A percentile compares a stretch with the other conserved stretches of the same genome.
These are phyloP conservation scores for Strix aluco DNA, from an alignment of 2,113 vertebrate species.

Conservation along the genomic window DNA sequence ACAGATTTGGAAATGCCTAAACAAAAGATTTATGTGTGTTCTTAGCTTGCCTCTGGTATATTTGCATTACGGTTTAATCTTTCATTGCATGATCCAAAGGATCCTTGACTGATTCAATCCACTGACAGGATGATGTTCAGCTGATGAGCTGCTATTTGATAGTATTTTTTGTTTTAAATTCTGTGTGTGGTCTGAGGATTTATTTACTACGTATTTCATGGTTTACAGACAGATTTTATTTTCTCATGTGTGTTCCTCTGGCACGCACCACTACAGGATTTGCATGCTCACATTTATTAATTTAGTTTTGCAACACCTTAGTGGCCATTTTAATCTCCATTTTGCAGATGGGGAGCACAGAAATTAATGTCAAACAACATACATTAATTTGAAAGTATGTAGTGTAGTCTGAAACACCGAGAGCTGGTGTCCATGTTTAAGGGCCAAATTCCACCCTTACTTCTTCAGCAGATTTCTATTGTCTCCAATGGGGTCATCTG, in stretches of 20 bases:
- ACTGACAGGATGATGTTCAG: conserved; percentile 13
- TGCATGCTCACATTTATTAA: background rate
- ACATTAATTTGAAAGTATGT: background rate
- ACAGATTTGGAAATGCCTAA: conserved; percentile 45
- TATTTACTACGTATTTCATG: conserved; percentile 17
- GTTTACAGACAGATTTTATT: conserved; percentile 33
- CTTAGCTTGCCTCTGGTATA: conserved; percentile 19
- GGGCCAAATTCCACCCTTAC: background rate
- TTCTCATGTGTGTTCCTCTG: conserved; percentile 27
- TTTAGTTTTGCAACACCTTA: conserved; percentile 21
- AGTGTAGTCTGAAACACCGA: background rate
- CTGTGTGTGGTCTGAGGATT: conserved; percentile 48
- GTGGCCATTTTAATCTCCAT: background rate
- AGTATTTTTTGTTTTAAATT: background rate
- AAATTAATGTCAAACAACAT: background rate
- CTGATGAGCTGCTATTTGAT: conserved; percentile 48
- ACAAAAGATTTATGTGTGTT: conserved; percentile 23
- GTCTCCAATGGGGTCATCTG: background rate
- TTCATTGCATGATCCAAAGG: conserved; percentile 15
- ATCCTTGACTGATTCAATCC: conserved; percentile 21
- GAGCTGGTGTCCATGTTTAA: background rate
- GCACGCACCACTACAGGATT: background rate
- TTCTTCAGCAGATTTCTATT: background rate
- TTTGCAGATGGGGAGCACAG: background rate
- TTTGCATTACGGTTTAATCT: background rate